Evolutionary conservation across 2,113 vertebrate species (phyloP).

Genomic region (Nestor notabilis): DNA sequence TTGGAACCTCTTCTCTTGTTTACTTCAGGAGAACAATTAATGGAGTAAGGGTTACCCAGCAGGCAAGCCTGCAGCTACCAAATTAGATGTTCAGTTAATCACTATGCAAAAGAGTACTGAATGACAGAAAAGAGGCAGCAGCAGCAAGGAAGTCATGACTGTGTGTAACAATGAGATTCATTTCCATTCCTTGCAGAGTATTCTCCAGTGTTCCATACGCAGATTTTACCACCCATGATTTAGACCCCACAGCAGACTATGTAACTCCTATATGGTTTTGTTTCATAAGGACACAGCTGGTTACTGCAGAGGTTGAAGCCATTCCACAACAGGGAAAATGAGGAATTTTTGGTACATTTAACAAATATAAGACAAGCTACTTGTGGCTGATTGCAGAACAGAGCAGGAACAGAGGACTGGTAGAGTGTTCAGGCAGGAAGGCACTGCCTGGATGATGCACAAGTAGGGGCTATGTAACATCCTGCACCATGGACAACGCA

Average conservation of each 20-base stretch:
- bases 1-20: background rate
- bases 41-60: background rate
- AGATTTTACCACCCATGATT: background rate
- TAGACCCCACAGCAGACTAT: rapidly evolving
- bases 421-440: rapidly evolving
- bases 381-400: background rate
- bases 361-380: background rate
- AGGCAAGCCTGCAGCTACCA: background rate
- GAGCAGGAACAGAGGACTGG: background rate
- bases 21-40: background rate
- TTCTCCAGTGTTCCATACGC: background rate
- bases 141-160: background rate
- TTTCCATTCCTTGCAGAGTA: background rate
- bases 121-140: background rate
- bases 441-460: rapidly evolving
- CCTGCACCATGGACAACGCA: background rate
- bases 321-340: background rate
- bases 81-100: background rate
- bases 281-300: background rate
- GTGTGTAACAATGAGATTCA: background rate
- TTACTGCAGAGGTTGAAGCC: background rate
- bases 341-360: background rate
- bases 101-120: background rate
- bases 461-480: rapidly evolving
- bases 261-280: background rate